Conservation (phyloP, 2,888 invertebrate genomes). For the Tenthredo distinguenda region DNA sequence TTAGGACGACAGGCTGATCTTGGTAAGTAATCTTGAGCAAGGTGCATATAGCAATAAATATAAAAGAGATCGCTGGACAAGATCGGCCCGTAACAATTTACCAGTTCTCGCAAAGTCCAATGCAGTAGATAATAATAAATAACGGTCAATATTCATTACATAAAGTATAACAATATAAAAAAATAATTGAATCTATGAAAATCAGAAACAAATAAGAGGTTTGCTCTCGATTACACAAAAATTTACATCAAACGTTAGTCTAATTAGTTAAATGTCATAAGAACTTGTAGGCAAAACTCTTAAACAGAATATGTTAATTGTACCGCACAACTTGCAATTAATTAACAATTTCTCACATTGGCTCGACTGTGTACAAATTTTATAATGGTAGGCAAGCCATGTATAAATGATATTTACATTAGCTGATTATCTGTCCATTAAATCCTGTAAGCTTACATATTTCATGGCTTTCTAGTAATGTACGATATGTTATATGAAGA, state of each 20-base stretch:
- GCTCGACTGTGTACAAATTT: slow-evolving; percentile 14
- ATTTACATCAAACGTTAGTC: slow-evolving; percentile 9
- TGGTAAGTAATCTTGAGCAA: slow-evolving; percentile 25
- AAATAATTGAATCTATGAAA: slow-evolving; percentile 23
- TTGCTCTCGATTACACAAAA: slow-evolving; percentile 1
- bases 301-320: neutral
- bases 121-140: neutral
- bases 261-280: neutral
- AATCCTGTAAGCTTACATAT: neutral
- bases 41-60: neutral
- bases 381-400: neutral
- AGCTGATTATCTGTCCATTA: neutral
- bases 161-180: slow-evolving; percentile 2
- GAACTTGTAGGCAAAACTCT: slow-evolving; percentile 6
- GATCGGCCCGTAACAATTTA: neutral
- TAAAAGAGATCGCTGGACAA: slow-evolving; percentile 28
- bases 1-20: slow-evolving; percentile 19
- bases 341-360: slow-evolving; percentile 6
- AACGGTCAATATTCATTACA: neutral
- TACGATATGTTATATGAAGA: neutral
- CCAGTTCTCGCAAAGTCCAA: neutral
- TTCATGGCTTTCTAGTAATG: neutral
- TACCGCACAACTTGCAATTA: neutral
- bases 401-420: slow-evolving; percentile 16
- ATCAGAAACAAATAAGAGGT: neutral